These are phyloP conservation scores for Picus viridis DNA, from an alignment of 2,797 vertebrate species.

Conservation along the genomic window DNA sequence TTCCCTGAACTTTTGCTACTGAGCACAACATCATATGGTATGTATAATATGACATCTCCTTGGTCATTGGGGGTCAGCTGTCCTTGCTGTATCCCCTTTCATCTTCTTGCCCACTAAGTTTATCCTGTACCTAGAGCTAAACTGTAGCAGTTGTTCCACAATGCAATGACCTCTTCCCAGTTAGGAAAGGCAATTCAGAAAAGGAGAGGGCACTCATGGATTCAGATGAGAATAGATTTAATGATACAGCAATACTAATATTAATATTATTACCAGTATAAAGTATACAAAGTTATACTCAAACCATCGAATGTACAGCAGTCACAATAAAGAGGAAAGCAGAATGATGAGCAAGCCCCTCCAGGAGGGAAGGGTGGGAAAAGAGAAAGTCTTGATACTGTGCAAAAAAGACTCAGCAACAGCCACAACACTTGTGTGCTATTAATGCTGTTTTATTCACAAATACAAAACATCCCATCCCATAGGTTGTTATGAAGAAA, in stretches of 20 bases:
- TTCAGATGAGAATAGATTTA: neutral
- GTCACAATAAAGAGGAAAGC: too few relatives aligned
- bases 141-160: neutral
- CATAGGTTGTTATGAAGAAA: neutral
- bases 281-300: too few relatives aligned
- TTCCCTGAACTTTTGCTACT: too few relatives aligned
- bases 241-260: too few relatives aligned
- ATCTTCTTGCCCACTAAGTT: neutral
- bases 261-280: too few relatives aligned
- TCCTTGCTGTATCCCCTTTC: too few relatives aligned
- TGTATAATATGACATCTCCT: neutral
- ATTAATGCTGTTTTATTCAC: neutral
- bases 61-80: too few relatives aligned
- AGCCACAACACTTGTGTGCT: too few relatives aligned
- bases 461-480: neutral
- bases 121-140: neutral
- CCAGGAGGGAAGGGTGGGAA: too few relatives aligned
- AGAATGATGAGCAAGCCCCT: too few relatives aligned
- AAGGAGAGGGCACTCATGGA: neutral
- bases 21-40: neutral
- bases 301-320: too few relatives aligned
- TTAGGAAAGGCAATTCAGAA: neutral
- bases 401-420: too few relatives aligned
- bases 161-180: neutral
- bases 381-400: neutral